Percentiles rank a stretch among this genome's conserved stretches.
Conservation (phyloP, 2,888 invertebrate species). For the Chrysina gloriosa region DNA sequence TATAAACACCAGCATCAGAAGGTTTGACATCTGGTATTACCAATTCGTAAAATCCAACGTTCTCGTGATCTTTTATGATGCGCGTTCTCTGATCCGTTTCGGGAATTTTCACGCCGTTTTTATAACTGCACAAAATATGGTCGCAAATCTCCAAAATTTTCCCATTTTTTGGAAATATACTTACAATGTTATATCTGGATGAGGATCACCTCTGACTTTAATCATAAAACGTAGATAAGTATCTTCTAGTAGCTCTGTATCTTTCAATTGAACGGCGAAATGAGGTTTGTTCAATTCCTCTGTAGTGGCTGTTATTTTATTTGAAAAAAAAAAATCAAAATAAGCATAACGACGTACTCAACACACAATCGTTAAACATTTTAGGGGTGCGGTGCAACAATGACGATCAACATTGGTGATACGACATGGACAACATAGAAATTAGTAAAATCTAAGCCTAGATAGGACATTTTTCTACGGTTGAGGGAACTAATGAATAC, state of each 20-base stretch:
- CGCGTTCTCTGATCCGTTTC: conserved; percentile 76
- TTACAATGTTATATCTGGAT: conserved; percentile 92
- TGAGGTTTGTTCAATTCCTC: conserved; percentile 84
- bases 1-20: conserved; percentile 85
- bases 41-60: conserved; percentile 88
- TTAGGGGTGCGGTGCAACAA: not conserved
- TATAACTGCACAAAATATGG: conserved; percentile 73
- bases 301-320: conserved; percentile 69
- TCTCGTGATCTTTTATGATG: conserved; percentile 79
- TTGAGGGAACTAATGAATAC: not conserved
- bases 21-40: conserved; percentile 84
- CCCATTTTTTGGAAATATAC: conserved; percentile 61
- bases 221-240: conserved; percentile 91
- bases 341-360: not conserved
- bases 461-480: no score
- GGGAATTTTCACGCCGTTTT: conserved; percentile 80
- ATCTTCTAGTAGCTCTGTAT: conserved; percentile 87
- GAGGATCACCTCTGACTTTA: conserved; percentile 88
- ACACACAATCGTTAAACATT: not conserved
- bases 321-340: conserved; percentile 62
- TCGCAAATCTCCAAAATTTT: not conserved
- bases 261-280: conserved; percentile 86
- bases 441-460: conserved; percentile 33
- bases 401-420: not conserved
- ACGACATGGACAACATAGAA: not conserved